Conservation (phyloP, 2,888 invertebrate species). For the Sussaba pulchella region DNA sequence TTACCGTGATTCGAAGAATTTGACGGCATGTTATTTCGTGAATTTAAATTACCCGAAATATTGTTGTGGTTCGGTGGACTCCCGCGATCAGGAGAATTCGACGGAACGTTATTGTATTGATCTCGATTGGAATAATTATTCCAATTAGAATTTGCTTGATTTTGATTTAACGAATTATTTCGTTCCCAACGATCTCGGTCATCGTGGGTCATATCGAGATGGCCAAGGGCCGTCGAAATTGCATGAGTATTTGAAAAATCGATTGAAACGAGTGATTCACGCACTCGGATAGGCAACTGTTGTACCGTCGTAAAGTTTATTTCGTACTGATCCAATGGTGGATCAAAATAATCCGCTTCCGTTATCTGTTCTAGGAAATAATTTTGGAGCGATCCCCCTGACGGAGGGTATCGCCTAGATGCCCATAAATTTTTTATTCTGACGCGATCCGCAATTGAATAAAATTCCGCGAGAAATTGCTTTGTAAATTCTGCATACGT, state of each 20-base stretch:
- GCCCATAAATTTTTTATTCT: too few relatives aligned
- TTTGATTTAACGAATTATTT: background rate
- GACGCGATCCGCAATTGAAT: too few relatives aligned
- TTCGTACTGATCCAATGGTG: slow-evolving; percentile 40
- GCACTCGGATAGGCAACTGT: background rate
- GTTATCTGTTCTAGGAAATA: slow-evolving; percentile 40
- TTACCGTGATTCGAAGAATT: too few relatives aligned
- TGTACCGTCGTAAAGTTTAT: slow-evolving; percentile 24
- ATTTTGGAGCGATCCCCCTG: too few relatives aligned
- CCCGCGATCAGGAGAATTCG: background rate
- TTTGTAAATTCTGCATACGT: too few relatives aligned
- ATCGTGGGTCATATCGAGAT: background rate
- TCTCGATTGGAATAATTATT: too few relatives aligned
- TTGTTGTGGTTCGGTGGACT: background rate
- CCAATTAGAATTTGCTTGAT: background rate
- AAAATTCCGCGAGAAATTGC: too few relatives aligned
- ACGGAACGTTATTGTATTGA: too few relatives aligned
- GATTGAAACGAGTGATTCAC: background rate
- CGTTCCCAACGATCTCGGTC: background rate
- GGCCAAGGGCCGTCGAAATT: background rate
- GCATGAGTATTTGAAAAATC: background rate
- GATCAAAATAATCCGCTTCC: slow-evolving; percentile 44
- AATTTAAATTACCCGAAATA: too few relatives aligned
- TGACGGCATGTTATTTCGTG: too few relatives aligned
- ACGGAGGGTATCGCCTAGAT: too few relatives aligned